Base-by-base conservation (phyloP, 2,888 invertebrate genomes). In the Chalcis sispes region DNA sequence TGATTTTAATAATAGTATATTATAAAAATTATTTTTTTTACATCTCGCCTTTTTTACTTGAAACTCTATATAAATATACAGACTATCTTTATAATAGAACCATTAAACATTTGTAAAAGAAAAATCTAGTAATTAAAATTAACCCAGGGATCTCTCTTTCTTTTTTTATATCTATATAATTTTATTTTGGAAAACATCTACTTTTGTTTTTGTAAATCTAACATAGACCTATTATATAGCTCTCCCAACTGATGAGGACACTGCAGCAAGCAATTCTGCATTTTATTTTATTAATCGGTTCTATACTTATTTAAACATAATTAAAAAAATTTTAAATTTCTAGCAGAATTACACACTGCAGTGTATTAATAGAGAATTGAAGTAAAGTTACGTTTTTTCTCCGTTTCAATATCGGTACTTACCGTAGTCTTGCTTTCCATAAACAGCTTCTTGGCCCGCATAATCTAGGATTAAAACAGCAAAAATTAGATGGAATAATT, bases 401-500 rank as follows among this genome's bases (percentile, higher is more conserved):
- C 61, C 70, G 27, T 58, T 74, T 78, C 59, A 78, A 69, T 74
- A 82, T 52, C 79, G 78, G 86, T 87, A 88, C 88, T 88, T 85
- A 88, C 88, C 88, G 82, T 88, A 88, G 80, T 88, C 88, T 81
- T 86, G 87, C 80, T 85, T 86, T 79, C 88, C 88, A 74, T 88
- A 87, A 80, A 86, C 85, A 72, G 48, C 77, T 79, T 85, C 87
- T 83, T 85, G 88, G 83, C 80, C 84, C 79, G 86, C 79, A 82
- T 88, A 88, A 83, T 88, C 88, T 88, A 83, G 2, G 82, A 85
- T 48, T 56, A 80, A 42, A 80, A 78, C 20, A 75, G 18, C 10
- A 4, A 56, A 62, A 32, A 58, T 74, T 70, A 71, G 25, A 59
- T 18, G 29, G 7, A 18, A 46, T 29, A 27, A 5, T 1, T 32